A percentile compares a stretch with the other conserved stretches of the same genome.
Evolutionary conservation across 92 coral and sea anemone species (phyloP).

Genomic region (Porites divaricata): DNA sequence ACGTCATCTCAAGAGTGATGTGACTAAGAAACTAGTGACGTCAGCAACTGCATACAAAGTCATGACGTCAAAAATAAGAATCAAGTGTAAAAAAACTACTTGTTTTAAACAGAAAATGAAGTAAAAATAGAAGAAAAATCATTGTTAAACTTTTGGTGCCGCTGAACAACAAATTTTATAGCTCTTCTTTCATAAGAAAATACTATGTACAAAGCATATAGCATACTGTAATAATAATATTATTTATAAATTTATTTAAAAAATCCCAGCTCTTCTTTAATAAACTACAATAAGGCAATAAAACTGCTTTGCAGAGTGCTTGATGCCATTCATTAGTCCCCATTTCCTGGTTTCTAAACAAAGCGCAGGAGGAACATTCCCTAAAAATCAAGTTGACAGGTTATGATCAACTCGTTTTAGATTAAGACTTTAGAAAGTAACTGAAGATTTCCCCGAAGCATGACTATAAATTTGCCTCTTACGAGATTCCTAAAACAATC

Average conservation of each 20-base stretch:
- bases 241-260: slow-evolving; percentile 1
- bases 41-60: neutral
- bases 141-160: too few relatives aligned
- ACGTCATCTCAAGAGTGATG: neutral
- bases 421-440: neutral
- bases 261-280: neutral
- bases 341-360: neutral
- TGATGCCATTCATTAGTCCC: neutral
- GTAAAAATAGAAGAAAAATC: neutral
- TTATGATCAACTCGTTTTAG: too few relatives aligned
- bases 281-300: slow-evolving; percentile 6
- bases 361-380: too few relatives aligned
- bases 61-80: neutral
- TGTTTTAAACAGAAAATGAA: neutral
- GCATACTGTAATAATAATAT: neutral
- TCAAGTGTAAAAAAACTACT: neutral
- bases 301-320: neutral
- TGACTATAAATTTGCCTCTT: too few relatives aligned
- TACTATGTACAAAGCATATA: neutral
- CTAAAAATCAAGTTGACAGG: too few relatives aligned
- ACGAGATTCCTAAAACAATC: neutral
- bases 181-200: neutral
- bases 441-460: neutral
- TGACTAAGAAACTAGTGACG: neutral
- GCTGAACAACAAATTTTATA: neutral